phyloP scores from a whole-genome alignment of 2,113 vertebrate species.

The Acanthochromis polyacanthus region DNA sequence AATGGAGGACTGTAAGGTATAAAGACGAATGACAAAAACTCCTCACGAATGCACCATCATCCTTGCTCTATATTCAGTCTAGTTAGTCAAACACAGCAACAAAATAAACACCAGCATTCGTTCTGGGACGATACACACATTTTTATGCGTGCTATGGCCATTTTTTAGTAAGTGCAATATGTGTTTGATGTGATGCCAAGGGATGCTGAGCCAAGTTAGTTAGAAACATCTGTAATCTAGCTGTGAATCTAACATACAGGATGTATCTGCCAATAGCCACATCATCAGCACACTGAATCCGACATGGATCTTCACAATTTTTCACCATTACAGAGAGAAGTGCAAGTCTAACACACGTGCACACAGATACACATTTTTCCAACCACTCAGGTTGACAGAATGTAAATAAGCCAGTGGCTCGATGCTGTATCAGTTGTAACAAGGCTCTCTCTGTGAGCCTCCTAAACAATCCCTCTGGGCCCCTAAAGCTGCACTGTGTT shows the following conservation, averaged over 20 bases:
- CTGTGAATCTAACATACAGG: conserved; percentile 28
- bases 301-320: conserved; percentile 44
- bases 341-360: neutral
- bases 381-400: conserved; percentile 58
- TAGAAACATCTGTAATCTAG: conserved; percentile 59
- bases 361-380: conserved; percentile 1
- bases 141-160: conserved; percentile 11
- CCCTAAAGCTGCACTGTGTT: conserved; percentile 71
- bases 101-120: conserved; percentile 4
- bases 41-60: neutral
- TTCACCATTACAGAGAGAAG: conserved; percentile 51
- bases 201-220: conserved; percentile 34
- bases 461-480: conserved; percentile 60
- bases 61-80: neutral
- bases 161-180: conserved; percentile 24
- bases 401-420: conserved; percentile 71
- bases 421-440: conserved; percentile 64
- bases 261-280: conserved; percentile 37
- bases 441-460: conserved; percentile 60
- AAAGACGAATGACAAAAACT: neutral
- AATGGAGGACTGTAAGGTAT: neutral
- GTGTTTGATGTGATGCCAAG: conserved; percentile 23
- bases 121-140: conserved; percentile 19
- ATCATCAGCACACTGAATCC: conserved; percentile 47
- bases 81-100: neutral